Evolutionary conservation across 2,113 vertebrate species (phyloP).

Genomic region (Gopherus flavomarginatus): DNA sequence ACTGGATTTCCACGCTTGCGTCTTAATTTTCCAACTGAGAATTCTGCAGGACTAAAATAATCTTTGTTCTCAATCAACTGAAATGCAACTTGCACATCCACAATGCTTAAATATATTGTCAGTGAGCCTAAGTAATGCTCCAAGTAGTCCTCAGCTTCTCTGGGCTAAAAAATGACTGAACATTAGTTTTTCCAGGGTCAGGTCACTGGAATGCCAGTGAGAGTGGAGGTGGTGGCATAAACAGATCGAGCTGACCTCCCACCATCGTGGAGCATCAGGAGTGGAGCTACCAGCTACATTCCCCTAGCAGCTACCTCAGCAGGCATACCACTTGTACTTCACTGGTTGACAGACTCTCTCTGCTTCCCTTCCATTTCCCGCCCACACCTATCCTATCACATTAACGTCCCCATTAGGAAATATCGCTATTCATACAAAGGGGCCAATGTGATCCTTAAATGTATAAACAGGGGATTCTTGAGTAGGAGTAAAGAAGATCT

Average conservation of each 20-base stretch:
- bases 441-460: neutral
- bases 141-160: conserved; percentile 22
- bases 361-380: neutral
- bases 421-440: neutral
- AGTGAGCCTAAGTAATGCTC: neutral
- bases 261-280: neutral
- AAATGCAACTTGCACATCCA: conserved; percentile 15
- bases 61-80: conserved; percentile 38
- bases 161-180: neutral
- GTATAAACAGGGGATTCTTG: neutral
- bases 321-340: neutral
- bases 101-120: neutral
- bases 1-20: conserved; percentile 7
- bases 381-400: neutral
- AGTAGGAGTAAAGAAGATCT: neutral
- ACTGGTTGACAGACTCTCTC: neutral
- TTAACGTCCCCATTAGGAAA: neutral
- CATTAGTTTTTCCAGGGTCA: neutral
- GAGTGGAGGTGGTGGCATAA: neutral
- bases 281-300: neutral
- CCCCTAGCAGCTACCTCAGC: neutral
- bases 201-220: neutral
- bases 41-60: conserved; percentile 32
- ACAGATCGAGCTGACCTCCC: neutral
- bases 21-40: conserved; percentile 44